Conservation (phyloP, 2,888 invertebrate genomes). For the Apamea anceps region DNA sequence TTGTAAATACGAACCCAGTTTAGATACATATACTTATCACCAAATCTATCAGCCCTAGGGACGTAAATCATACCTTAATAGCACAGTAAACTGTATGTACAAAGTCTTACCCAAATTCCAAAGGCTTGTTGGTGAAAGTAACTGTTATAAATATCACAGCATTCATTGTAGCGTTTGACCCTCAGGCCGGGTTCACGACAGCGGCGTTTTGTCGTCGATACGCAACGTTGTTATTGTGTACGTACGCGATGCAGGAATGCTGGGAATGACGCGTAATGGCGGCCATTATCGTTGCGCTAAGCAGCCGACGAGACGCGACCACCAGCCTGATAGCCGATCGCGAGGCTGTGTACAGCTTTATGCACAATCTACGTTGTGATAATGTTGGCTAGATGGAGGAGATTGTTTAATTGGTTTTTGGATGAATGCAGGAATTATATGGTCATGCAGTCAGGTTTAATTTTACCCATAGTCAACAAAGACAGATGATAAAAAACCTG, state of each 20-base stretch:
- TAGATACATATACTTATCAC: conserved; percentile 4
- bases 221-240: conserved; percentile 67
- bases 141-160: conserved; percentile 59
- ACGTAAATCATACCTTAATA: conserved; percentile 41
- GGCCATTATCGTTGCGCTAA: conserved; percentile 76
- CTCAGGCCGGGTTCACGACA: conserved; percentile 57
- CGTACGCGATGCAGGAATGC: conserved; percentile 71
- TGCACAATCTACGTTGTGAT: conserved; percentile 27
- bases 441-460: neutral
- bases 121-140: conserved; percentile 61
- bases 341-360: conserved; percentile 48
- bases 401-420: conserved; percentile 7
- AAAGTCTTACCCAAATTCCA: conserved; percentile 54
- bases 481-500: no score
- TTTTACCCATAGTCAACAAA: neutral
- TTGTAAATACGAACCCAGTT: neutral
- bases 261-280: conserved; percentile 75
- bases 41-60: conserved; percentile 26
- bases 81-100: conserved; percentile 43
- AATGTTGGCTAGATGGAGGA: neutral
- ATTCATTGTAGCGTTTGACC: conserved; percentile 60
- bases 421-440: neutral
- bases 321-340: conserved; percentile 68
- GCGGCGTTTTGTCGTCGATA: conserved; percentile 63
- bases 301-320: conserved; percentile 74